Percentiles rank a stretch among this genome's conserved stretches.
Conservation (phyloP, 2,888 invertebrate genomes). For the Andrena marginata region DNA sequence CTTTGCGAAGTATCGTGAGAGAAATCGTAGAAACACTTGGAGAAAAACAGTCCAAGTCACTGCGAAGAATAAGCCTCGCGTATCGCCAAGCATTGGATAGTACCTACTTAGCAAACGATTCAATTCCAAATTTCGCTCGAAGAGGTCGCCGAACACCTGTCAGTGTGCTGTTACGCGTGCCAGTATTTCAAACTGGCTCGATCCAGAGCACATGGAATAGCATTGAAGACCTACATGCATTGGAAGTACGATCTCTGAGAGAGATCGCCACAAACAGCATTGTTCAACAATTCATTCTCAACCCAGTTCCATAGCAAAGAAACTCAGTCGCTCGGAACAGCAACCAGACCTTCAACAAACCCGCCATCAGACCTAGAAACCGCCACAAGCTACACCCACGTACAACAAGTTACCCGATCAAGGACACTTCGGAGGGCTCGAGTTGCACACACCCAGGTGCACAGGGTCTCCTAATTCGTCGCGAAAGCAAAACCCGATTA, state of each 20-base stretch:
- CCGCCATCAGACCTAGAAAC: no score
- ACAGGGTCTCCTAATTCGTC: neutral
- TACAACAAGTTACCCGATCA: no score
- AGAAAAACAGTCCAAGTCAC: neutral
- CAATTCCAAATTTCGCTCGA: neutral
- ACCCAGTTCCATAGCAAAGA: no score
- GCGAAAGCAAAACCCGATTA: neutral
- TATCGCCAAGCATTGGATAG: neutral
- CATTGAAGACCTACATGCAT: neutral
- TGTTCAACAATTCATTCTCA: no score
- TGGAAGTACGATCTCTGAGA: neutral
- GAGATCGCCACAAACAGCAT: no score
- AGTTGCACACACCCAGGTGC: neutral
- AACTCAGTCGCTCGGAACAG: no score
- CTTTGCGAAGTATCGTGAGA: neutral
- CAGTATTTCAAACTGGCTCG: neutral
- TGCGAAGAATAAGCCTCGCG: neutral
- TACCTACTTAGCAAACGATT: neutral
- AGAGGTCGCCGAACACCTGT: neutral
- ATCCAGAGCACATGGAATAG: conserved; percentile 1
- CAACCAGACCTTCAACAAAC: no score
- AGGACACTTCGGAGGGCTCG: no score
- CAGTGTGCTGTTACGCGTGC: neutral
- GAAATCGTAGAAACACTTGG: neutral
- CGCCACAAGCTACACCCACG: no score